These are phyloP conservation scores for Oceanodroma tethys DNA, from an alignment of 2,113 vertebrate genomes.

Conservation along the genomic window DNA sequence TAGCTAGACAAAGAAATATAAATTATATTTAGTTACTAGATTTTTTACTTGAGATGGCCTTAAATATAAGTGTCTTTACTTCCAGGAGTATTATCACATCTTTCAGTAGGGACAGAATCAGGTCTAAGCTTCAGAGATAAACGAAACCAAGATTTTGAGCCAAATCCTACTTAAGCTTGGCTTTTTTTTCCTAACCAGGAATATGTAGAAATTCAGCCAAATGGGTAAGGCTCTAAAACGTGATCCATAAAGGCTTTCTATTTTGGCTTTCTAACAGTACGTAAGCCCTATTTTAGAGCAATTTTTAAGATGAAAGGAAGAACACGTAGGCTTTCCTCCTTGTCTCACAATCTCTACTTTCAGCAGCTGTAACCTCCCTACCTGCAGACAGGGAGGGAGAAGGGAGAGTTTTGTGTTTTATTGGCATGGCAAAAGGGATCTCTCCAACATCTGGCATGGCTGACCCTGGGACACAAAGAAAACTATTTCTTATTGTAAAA, in stretches of 20 bases:
- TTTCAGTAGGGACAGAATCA: background rate
- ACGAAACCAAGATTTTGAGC: background rate
- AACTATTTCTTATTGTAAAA: background rate
- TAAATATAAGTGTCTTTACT: background rate
- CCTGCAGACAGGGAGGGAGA: background rate
- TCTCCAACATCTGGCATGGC: background rate
- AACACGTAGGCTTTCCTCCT: background rate
- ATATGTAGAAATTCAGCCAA: background rate
- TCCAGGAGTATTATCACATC: background rate
- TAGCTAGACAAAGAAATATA: background rate
- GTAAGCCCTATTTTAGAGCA: background rate
- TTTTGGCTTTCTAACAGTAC: background rate
- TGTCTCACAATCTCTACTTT: background rate
- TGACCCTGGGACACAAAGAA: background rate
- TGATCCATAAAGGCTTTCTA: background rate
- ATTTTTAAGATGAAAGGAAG: background rate
- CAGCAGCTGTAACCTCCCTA: background rate
- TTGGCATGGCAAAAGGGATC: background rate
- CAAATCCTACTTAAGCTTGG: background rate
- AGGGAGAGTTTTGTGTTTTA: background rate
- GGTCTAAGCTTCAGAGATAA: background rate
- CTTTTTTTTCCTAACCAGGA: background rate
- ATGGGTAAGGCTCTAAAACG: background rate
- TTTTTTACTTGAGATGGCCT: background rate
- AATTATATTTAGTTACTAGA: background rate